A percentile compares a stretch with the other conserved stretches of the same genome.
phyloP scores from a whole-genome alignment of 2,888 invertebrate genomes.

The Agonopterix subpropinquella region DNA sequence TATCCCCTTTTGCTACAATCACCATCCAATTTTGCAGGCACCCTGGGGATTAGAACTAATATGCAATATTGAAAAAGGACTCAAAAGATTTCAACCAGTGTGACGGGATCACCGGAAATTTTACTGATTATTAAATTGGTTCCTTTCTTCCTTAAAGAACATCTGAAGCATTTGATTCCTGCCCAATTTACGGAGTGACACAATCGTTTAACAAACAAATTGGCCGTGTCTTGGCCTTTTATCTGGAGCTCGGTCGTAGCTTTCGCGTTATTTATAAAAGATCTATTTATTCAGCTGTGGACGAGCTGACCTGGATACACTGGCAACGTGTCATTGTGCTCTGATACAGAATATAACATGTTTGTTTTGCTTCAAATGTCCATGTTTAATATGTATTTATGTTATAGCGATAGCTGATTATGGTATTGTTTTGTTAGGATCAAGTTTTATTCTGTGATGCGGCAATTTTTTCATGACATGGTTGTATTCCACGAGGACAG shows the following conservation, averaged over 20 bases:
- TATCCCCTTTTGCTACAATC: neutral
- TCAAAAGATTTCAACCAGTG: neutral
- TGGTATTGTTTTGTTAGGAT: neutral
- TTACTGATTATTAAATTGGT: neutral
- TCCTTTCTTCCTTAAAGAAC: neutral
- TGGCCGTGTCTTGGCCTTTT: slow-evolving; percentile 32
- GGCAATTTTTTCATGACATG: too few relatives aligned
- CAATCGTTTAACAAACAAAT: slow-evolving; percentile 35
- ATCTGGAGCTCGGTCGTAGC: slow-evolving; percentile 27
- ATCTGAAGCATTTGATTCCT: slow-evolving; percentile 5
- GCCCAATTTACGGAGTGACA: slow-evolving; percentile 10
- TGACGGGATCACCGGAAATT: neutral
- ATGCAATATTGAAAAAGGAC: neutral
- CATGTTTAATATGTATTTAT: neutral
- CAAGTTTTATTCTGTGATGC: neutral
- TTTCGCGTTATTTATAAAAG: slow-evolving; percentile 63
- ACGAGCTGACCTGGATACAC: slow-evolving; percentile 57
- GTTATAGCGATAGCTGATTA: neutral
- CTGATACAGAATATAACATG: slow-evolving; percentile 8
- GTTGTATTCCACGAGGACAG: too few relatives aligned
- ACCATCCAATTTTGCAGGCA: neutral
- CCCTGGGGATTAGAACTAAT: neutral
- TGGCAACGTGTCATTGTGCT: slow-evolving; percentile 43
- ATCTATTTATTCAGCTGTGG: slow-evolving; percentile 67
- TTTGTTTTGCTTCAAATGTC: slow-evolving; percentile 1